Evolutionary conservation across 2,888 invertebrate genomes (phyloP).

Genomic region (Mycogona germanica): DNA sequence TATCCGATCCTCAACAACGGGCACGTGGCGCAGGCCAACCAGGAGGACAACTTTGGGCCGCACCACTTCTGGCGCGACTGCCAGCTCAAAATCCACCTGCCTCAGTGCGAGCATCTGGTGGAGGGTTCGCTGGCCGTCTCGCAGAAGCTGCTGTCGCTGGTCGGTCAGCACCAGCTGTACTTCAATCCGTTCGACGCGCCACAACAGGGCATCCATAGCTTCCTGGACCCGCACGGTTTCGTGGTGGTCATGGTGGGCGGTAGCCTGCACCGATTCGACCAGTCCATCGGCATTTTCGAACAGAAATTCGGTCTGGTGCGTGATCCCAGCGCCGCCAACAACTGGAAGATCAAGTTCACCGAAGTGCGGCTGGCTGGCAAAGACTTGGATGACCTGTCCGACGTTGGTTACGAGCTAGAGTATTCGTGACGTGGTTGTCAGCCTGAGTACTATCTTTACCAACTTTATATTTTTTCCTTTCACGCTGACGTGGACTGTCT

Average conservation of each 20-base stretch:
- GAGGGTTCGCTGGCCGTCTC: constrained; percentile 3
- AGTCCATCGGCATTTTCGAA: constrained; percentile 49
- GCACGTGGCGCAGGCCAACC: constrained; percentile 7
- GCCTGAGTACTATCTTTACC: too few species aligned
- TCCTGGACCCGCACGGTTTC: constrained; percentile 48
- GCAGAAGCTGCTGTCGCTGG: constrained; percentile 10
- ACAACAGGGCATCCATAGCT: constrained; percentile 44
- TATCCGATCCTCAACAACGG: constrained; percentile 38
- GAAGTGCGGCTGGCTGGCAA: constrained; percentile 26
- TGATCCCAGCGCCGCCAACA: constrained; percentile 48
- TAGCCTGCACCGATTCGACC: constrained; percentile 43
- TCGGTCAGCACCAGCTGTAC: constrained; percentile 11
- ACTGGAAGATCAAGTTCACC: constrained; percentile 53
- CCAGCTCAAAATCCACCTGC: constrained; percentile 27
- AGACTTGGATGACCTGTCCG: constrained; percentile 10
- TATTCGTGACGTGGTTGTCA: constrained; percentile 12
- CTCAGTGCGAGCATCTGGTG: constrained; percentile 12
- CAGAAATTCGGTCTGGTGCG: constrained; percentile 49
- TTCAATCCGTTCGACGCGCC: constrained; percentile 19
- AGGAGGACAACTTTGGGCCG: constrained; percentile 31
- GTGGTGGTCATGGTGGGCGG: constrained; percentile 49
- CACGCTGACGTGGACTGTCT: too few species aligned
- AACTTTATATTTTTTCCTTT: too few species aligned
- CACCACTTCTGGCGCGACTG: constrained; percentile 47
- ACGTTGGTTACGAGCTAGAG: constrained; percentile 7